Conservation (phyloP, 2,888 invertebrate genomes). For the Cataglyphis rosenhaueri region DNA sequence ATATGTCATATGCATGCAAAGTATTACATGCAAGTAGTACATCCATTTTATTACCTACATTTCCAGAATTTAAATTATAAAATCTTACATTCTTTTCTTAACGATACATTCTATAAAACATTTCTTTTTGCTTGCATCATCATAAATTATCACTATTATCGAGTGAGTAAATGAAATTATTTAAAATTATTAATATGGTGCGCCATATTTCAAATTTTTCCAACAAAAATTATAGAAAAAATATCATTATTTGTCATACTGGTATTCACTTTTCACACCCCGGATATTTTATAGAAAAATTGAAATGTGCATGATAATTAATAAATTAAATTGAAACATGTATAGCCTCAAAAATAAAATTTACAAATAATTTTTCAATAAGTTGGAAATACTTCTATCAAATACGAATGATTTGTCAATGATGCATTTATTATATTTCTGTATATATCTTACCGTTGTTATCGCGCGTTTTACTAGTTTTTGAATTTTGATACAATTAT, state of each 20-base stretch:
- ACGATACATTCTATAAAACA: not conserved
- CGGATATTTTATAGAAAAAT: not conserved
- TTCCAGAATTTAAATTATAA: not conserved
- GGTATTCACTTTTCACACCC: not conserved
- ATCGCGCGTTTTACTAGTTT: slow-evolving; percentile 3
- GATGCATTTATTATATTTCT: not conserved
- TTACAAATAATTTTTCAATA: not conserved
- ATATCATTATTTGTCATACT: not conserved
- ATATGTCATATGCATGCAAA: not conserved
- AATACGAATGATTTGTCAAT: not conserved
- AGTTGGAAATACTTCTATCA: not conserved
- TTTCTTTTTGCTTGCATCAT: not conserved
- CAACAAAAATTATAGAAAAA: not conserved
- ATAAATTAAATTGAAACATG: not conserved
- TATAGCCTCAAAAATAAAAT: not conserved
- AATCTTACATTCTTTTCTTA: not conserved
- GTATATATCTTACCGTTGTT: not conserved
- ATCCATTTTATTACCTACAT: not conserved
- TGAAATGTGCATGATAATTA: not conserved
- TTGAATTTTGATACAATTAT: slow-evolving; percentile 32
- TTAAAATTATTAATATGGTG: not conserved
- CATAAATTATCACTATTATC: not conserved
- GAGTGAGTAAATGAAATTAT: not conserved
- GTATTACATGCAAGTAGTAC: not conserved
- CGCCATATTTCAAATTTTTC: not conserved